Evolutionary conservation across 2,113 vertebrate genomes (phyloP), one percentile per base, ranked within the genome.

Genomic region (Caranx melampygus): DNA sequence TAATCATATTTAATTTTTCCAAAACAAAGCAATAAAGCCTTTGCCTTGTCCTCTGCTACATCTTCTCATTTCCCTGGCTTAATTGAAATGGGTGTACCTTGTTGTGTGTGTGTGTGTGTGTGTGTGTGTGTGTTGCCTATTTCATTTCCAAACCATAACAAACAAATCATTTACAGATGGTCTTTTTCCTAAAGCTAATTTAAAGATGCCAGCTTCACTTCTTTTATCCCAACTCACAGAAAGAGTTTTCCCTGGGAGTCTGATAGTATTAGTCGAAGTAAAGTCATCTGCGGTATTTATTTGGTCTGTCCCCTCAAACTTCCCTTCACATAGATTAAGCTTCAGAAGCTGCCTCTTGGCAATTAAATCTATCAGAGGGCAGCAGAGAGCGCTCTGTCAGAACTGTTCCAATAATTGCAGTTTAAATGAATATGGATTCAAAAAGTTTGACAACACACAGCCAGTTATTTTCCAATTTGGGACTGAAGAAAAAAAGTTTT

Each of bases 341-440:
- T 74, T 85, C 71, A 87, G 49, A 87, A 79, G 78, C 88, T 55
- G 79, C 87, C 88, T 89, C 61, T 49, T 82, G 78, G 90, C 90
- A 92, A 93, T 91, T 91, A 90, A 83, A 91, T 91, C 89, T 91
- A 89, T 92, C 79, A 85, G 77, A 88, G 88, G 81, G 85, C 89
- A 87, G 86, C 85, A 89, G 86, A 78, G 79, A 86, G 87, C 11
- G 68, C 84, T 89, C 82, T 70, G 84, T 87, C 83, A 91, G 82
- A 90, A 75, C 84, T 86, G 88, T 82, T 90, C 81, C 86, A 89
- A 82, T 91, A 89, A 93, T 91, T 90, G 80, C 80, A 80, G 78
- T 86, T 90, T 82, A 85, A 92, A 92, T 93, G 79, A 87, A 88
- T 87, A 84, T 92, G 83, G 83, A 91, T 89, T 90, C 37, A 78